Conservation (phyloP, 1,140 invertebrate genomes). For the Wiebesia pumilae region DNA sequence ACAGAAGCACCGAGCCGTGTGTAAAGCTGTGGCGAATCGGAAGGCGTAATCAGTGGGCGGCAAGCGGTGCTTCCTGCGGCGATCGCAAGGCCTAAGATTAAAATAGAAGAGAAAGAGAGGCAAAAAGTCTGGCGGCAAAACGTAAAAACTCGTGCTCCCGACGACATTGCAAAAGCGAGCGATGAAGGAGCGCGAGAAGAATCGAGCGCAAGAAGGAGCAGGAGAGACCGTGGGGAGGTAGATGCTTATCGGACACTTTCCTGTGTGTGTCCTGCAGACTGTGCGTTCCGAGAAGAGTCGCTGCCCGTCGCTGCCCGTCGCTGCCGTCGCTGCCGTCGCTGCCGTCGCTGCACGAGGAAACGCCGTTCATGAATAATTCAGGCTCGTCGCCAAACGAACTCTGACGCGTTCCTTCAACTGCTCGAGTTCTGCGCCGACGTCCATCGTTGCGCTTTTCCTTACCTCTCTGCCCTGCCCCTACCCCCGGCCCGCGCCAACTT, state of each 20-base stretch:
- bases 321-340: too few relatives aligned
- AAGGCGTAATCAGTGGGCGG: too few relatives aligned
- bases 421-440: conserved; percentile 46
- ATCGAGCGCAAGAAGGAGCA: conserved; percentile 1
- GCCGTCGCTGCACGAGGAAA: conserved; percentile 73
- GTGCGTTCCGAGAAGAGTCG: conserved; percentile 73
- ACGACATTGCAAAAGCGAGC: not conserved
- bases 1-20: too few relatives aligned
- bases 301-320: too few relatives aligned
- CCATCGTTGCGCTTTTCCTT: conserved; percentile 14
- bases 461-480: too few relatives aligned
- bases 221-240: conserved; percentile 53
- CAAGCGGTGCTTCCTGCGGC: not conserved
- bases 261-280: conserved; percentile 71
- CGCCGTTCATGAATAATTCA: conserved; percentile 74
- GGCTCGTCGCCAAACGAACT: conserved; percentile 70
- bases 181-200: not conserved
- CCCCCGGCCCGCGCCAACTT: too few relatives aligned
- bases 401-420: conserved; percentile 57
- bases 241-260: conserved; percentile 73
- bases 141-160: not conserved
- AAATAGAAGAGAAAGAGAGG: not conserved
- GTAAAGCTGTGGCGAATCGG: too few relatives aligned
- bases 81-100: not conserved
- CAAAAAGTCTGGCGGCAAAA: not conserved